A percentile compares a stretch with the other conserved stretches of the same genome.
Conservation (phyloP, 2,113 vertebrate species). For the Cyanistes caeruleus region DNA sequence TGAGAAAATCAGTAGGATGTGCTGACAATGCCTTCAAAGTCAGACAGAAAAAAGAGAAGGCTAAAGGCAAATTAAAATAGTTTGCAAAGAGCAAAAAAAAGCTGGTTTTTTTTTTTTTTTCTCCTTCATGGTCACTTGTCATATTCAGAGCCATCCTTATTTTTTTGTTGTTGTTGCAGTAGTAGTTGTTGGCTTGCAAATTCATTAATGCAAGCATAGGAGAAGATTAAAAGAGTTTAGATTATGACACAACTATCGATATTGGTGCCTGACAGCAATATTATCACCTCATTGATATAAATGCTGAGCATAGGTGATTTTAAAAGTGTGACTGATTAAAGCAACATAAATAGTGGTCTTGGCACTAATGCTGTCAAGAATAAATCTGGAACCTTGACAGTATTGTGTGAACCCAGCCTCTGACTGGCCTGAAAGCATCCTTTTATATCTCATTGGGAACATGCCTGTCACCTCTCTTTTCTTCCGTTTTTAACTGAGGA, state of each 20-base stretch:
- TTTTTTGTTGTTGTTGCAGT: not conserved
- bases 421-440: constrained; percentile 33
- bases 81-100: not conserved
- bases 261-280: constrained; percentile 39
- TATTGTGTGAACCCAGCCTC: constrained; percentile 18
- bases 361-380: constrained; percentile 57
- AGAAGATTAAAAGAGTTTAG: constrained; percentile 28
- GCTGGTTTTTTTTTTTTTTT: not conserved
- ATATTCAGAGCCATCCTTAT: not conserved
- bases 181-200: constrained; percentile 1
- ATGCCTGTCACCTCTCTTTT: not conserved
- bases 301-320: constrained; percentile 28
- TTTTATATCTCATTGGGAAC: not conserved
- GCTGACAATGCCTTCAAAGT: constrained; percentile 28
- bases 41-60: not conserved
- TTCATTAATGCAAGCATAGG: constrained; percentile 46
- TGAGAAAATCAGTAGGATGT: constrained; percentile 32
- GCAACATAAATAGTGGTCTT: constrained; percentile 59
- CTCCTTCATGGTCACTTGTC: not conserved
- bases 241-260: constrained; percentile 39
- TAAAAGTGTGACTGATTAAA: constrained; percentile 10
- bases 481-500: not conserved
- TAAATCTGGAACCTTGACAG: constrained; percentile 61
- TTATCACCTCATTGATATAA: constrained; percentile 19
- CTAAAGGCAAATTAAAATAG: constrained; percentile 15